These are phyloP conservation scores for Epinephelus lanceolatus DNA, from an alignment of 2,113 vertebrate species.

Conservation along the genomic window DNA sequence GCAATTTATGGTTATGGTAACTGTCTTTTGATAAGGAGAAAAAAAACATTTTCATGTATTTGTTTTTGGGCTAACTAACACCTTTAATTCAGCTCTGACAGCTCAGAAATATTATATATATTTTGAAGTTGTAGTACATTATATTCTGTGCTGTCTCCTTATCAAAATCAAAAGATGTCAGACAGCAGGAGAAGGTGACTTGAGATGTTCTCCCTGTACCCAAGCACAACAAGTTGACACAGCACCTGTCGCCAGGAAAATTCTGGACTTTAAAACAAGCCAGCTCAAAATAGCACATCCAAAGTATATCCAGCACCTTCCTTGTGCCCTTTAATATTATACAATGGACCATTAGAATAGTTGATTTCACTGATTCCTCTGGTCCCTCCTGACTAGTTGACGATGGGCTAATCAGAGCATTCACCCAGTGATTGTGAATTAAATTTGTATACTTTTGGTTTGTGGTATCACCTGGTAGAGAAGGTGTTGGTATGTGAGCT, in stretches of 20 bases:
- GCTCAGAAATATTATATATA: not conserved
- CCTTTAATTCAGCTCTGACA: not conserved
- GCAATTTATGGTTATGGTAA: not conserved
- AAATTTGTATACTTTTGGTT: not conserved
- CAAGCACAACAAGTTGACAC: not conserved
- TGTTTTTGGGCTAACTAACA: not conserved
- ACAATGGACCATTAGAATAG: not conserved
- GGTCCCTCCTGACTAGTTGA: not conserved
- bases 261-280: not conserved
- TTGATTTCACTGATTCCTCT: slow-evolving; percentile 1
- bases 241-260: not conserved
- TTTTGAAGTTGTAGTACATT: not conserved
- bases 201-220: not conserved
- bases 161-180: not conserved
- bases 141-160: not conserved
- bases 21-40: not conserved
- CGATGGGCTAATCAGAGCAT: not conserved
- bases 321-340: not conserved
- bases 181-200: not conserved
- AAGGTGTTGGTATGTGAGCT: too few relatives aligned
- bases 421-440: not conserved
- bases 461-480: not conserved
- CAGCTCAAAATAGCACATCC: not conserved
- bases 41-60: not conserved
- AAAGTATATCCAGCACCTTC: not conserved